Percentiles rank a stretch among this genome's conserved stretches.
Conservation (phyloP, 35 echinoderm and acorn worm species). For the Diadema setosum region DNA sequence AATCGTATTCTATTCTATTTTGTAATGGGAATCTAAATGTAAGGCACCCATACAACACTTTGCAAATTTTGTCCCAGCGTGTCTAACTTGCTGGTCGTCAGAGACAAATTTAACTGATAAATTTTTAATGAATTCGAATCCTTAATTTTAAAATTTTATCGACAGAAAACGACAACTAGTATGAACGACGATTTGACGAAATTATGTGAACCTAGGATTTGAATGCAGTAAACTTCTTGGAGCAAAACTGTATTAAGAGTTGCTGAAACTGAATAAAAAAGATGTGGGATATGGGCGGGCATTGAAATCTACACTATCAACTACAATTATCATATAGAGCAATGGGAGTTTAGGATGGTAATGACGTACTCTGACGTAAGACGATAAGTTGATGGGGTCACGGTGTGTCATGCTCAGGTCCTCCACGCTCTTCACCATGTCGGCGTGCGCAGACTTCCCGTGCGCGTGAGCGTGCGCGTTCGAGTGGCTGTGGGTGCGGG, state of each 20-base stretch:
- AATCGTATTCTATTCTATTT: too few species aligned
- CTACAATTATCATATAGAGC: too few species aligned
- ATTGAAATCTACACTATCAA: not conserved
- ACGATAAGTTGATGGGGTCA: constrained; percentile 56
- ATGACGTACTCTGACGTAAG: constrained; percentile 56
- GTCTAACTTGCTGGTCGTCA: too few species aligned
- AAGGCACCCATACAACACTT: too few species aligned
- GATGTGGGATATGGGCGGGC: not conserved
- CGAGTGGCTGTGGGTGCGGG: not conserved
- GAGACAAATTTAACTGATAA: too few species aligned
- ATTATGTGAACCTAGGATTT: not conserved
- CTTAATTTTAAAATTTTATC: too few species aligned
- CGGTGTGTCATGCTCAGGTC: constrained; percentile 17
- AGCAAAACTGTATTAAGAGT: not conserved
- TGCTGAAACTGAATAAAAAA: not conserved
- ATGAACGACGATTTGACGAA: not conserved
- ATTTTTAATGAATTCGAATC: too few species aligned
- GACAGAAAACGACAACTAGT: too few species aligned
- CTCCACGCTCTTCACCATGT: not conserved
- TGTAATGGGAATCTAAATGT: too few species aligned
- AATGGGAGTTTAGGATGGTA: not conserved
- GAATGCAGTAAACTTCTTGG: not conserved
- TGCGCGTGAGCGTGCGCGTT: not conserved
- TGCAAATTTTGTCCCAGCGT: too few species aligned
- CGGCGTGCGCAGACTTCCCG: not conserved